Conservation (phyloP, 2,113 vertebrate species). For the Zosterops borbonicus region DNA sequence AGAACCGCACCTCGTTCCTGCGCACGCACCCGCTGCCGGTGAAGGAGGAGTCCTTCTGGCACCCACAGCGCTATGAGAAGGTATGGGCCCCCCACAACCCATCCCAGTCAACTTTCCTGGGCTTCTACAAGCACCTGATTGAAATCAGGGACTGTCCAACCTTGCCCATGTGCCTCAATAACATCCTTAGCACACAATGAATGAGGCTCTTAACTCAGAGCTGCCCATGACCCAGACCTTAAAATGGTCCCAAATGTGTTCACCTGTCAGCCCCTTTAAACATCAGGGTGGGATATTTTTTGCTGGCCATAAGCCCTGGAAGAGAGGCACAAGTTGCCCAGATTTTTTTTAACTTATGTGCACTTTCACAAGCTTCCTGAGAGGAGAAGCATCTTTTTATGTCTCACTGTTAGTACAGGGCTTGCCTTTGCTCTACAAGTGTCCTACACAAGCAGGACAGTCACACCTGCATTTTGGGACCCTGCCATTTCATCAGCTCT, state of each 20-base stretch:
- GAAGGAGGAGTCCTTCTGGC: conserved; percentile 75
- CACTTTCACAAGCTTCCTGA: not conserved
- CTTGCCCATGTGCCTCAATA: accelerated
- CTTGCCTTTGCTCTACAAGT: not conserved
- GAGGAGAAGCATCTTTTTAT: not conserved
- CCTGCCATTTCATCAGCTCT: not conserved
- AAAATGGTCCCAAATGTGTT: not conserved
- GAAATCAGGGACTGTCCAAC: not conserved
- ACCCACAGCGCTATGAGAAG: conserved; percentile 75
- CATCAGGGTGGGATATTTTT: not conserved
- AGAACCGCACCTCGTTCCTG: conserved; percentile 80
- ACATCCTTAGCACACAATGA: not conserved
- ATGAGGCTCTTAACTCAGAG: not conserved
- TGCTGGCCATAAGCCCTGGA: not conserved
- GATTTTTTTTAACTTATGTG: not conserved
- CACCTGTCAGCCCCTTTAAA: not conserved
- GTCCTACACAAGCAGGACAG: not conserved
- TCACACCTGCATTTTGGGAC: not conserved
- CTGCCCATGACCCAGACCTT: not conserved
- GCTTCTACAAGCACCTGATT: not conserved
- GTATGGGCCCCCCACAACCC: conserved; percentile 34
- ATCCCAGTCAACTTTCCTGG: accelerated
- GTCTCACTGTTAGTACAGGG: not conserved
- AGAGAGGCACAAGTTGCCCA: not conserved
- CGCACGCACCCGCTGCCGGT: conserved; percentile 58